Evolutionary conservation across 2,888 invertebrate species (phyloP).

Genomic region (Metacarcinus magister): DNA sequence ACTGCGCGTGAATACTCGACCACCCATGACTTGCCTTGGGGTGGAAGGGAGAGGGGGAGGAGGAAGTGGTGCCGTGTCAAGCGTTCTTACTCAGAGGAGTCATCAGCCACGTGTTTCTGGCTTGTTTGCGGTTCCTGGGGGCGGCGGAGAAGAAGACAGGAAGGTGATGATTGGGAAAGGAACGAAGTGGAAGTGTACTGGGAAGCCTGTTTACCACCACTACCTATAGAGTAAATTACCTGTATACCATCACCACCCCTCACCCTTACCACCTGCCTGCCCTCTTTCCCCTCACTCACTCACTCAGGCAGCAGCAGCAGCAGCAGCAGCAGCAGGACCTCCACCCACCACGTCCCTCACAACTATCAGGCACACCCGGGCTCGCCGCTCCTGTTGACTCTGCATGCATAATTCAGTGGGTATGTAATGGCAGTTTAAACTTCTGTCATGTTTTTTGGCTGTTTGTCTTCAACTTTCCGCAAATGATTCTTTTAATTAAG

Average conservation of each 20-base stretch:
- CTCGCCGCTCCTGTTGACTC: constrained; percentile 27
- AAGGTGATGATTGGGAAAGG: neutral
- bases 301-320: no score
- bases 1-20: neutral
- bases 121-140: neutral
- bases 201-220: no score
- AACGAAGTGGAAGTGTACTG: neutral
- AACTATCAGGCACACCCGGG: neutral
- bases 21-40: neutral
- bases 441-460: constrained; percentile 62
- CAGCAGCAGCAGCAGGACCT: no score
- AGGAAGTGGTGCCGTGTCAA: neutral
- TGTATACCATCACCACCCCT: no score
- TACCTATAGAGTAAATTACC: no score
- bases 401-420: constrained; percentile 63
- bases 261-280: no score
- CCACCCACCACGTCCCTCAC: neutral
- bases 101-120: neutral
- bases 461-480: constrained; percentile 65
- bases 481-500: constrained; percentile 73
- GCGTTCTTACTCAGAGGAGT: neutral
- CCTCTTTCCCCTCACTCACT: no score
- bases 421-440: constrained; percentile 74
- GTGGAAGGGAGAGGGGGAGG: neutral
- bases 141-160: neutral